phyloP scores from a whole-genome alignment of 1,140 invertebrate species.

The Dendroctonus ponderosae region DNA sequence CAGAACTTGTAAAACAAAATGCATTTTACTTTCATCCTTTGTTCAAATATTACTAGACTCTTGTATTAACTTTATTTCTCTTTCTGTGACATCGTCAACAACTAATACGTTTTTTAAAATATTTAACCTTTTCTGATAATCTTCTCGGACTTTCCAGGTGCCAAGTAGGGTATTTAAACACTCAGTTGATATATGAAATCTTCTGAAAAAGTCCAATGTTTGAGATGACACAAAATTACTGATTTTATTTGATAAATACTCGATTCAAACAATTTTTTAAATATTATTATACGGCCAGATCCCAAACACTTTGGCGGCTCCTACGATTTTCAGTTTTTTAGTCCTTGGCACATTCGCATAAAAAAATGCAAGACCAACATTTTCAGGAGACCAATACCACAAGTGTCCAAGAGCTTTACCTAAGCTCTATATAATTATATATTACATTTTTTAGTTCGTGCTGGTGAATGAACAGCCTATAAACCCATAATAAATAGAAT shows the following conservation, averaged over 20 bases:
- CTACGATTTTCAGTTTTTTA: not conserved
- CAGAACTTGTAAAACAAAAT: conserved; percentile 42
- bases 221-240: not conserved
- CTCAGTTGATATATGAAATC: conserved; percentile 1
- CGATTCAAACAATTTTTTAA: not conserved
- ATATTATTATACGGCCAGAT: not conserved
- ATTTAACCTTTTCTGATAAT: not conserved
- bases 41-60: conserved; percentile 45
- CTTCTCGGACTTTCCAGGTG: not conserved
- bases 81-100: conserved; percentile 46
- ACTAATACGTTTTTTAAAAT: conserved; percentile 6
- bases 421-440: conserved; percentile 46
- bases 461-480: too few species aligned
- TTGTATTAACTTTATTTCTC: conserved; percentile 48
- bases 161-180: conserved; percentile 7
- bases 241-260: not conserved
- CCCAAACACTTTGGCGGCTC: not conserved
- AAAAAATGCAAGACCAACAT: not conserved
- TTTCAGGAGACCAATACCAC: not conserved
- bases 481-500: too few species aligned
- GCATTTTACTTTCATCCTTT: conserved; percentile 40
- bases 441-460: too few species aligned
- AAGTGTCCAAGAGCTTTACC: conserved; percentile 43
- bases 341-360: not conserved
- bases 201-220: not conserved